These are phyloP conservation scores for Norana najaformis DNA, from an alignment of 2,888 invertebrate species.

Conservation along the genomic window DNA sequence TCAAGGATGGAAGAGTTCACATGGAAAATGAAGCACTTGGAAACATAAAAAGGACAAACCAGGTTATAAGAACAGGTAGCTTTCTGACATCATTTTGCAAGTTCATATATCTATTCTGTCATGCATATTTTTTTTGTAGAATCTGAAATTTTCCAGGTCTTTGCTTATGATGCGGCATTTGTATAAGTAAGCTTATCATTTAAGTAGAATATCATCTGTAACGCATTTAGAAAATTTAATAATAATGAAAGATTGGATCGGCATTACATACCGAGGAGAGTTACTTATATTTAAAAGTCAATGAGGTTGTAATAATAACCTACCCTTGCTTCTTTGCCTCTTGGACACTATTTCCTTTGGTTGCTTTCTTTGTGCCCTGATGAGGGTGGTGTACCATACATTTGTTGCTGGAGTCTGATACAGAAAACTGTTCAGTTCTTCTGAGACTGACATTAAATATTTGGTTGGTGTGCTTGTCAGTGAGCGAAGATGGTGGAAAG, in stretches of 20 bases:
- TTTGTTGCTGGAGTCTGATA: not conserved
- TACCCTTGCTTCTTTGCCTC: not conserved
- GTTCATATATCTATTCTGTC: not conserved
- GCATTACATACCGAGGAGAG: not conserved
- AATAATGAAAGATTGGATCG: not conserved
- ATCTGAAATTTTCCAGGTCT: too few species aligned
- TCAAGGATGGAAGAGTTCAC: constrained; percentile 1
- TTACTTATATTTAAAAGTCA: not conserved
- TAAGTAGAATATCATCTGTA: not conserved
- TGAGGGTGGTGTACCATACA: not conserved
- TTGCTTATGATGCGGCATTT: not conserved
- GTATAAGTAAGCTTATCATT: not conserved
- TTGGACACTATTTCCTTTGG: not conserved
- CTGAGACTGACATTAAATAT: not conserved
- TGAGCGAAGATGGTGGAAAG: constrained; percentile 14
- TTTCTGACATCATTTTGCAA: not conserved
- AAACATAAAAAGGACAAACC: not conserved
- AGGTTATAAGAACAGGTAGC: constrained; percentile 6
- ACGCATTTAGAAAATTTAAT: too few species aligned
- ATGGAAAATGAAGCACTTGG: not conserved
- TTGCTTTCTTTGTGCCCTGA: not conserved
- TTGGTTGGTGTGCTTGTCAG: not conserved
- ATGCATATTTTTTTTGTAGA: not conserved
- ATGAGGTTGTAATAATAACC: not conserved
- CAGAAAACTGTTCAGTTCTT: not conserved